Evolutionary conservation across 2,113 vertebrate genomes (phyloP), one percentile per base, ranked within the genome.

Genomic region (Amphiprion percula): DNA sequence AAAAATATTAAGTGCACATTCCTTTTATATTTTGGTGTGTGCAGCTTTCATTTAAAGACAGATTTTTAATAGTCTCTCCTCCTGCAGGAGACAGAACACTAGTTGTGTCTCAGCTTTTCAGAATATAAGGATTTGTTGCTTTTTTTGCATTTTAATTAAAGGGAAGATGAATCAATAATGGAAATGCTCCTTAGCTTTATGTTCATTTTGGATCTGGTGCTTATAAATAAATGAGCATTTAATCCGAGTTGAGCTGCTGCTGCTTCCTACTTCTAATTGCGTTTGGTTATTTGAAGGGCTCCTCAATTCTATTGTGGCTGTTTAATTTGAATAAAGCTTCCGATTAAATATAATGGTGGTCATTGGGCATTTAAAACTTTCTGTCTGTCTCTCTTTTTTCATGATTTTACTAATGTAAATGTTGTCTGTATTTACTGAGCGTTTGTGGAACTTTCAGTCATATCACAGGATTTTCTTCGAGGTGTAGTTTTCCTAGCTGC

Each of bases 1-100:
- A 41, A 26, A 81, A 71, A 68, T 71, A 84, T 39, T 11, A 55
- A 71, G 47, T 24, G 39, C 53, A 39, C 73, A 10, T 50, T 78
- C 50, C 24, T 41, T 47, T 44, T 54, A 46, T 67, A 55, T 70
- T 70, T 71, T 74, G 24, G 19, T 33, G 24, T 77, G 53, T 58
- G 60, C 24, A 10, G 52, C 41, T 74, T 47, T 58, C 19, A 81
- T 72, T 64, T n/a, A 44, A n/a, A 49, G 46, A n/a, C 26, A 19
- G 33, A 37, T 10, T 58, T 44, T 75, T 49, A 50, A 74, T 24
- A 4, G 41, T 2, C 19, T 63, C 21, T 58, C 54, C 23, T 49
- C 21, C 16, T 19, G 16, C 46, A 54, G 3, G n/a, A 33, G 14
- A 50, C 1, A 2, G n/a, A n/a, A 5, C 46, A 15, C 14, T 9